phyloP scores from a whole-genome alignment of 2,113 vertebrate species.

The Epinephelus cyanopodus region DNA sequence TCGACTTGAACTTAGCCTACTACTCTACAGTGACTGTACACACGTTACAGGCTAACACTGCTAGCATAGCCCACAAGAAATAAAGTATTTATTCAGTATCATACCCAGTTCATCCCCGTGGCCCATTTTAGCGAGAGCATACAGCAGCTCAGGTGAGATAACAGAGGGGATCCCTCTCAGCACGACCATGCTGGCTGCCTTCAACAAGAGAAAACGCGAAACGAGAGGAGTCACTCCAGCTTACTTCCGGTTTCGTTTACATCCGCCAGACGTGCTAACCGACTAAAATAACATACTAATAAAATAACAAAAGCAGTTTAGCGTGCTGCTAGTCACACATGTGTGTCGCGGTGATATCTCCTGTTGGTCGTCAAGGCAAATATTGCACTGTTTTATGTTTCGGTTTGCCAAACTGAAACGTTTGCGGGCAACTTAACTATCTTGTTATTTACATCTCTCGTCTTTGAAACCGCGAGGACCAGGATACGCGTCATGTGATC shows the following conservation, averaged over 20 bases:
- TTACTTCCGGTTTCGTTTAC: slow-evolving; percentile 52
- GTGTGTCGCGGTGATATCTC: fast-evolving
- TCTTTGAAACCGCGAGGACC: neutral
- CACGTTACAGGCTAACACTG: neutral
- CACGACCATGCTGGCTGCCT: slow-evolving; percentile 74
- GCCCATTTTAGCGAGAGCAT: slow-evolving; percentile 84
- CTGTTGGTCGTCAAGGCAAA: neutral
- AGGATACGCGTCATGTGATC: slow-evolving; percentile 10
- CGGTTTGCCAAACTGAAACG: neutral
- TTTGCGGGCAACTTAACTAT: neutral
- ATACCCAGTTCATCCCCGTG: slow-evolving; percentile 86
- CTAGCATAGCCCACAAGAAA: neutral
- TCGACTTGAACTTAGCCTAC: slow-evolving; percentile 4
- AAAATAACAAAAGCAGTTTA: neutral
- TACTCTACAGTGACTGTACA: neutral
- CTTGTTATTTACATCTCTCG: neutral
- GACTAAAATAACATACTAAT: neutral
- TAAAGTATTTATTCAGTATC: neutral
- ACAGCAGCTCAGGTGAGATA: slow-evolving; percentile 83
- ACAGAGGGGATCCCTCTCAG: slow-evolving; percentile 82
- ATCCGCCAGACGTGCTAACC: no score
- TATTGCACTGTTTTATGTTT: neutral
- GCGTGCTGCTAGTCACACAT: neutral
- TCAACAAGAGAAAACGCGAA: neutral
- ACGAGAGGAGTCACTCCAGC: fast-evolving